Percentiles rank a stretch among this genome's conserved stretches.
Evolutionary conservation across 35 echinoderm and acorn worm genomes (phyloP).

Genomic region (Apostichopus californicus): DNA sequence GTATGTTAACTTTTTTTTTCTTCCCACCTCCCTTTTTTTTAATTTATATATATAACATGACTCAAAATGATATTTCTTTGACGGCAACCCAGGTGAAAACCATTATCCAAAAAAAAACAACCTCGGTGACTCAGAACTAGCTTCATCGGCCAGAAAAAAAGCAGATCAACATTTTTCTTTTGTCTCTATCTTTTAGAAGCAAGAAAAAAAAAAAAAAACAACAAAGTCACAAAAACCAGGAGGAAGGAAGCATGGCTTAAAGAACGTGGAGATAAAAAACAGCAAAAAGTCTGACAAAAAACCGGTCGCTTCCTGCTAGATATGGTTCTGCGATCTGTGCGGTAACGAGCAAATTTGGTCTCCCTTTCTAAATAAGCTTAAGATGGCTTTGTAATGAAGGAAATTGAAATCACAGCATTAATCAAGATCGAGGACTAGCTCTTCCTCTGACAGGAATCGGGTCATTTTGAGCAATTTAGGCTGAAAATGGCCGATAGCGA

Average conservation of each 20-base stretch:
- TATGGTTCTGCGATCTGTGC: conserved; percentile 42
- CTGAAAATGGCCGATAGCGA: conserved; percentile 23
- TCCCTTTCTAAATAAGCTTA: conserved; percentile 27
- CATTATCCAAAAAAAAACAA: background rate
- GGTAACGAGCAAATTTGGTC: conserved; percentile 51
- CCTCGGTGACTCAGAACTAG: conserved; percentile 28
- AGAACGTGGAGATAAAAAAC: conserved; percentile 43
- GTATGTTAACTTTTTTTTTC: too few relatives aligned
- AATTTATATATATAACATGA: too few relatives aligned
- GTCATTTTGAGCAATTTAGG: conserved; percentile 47
- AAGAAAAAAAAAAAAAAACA: background rate
- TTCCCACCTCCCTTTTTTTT: too few relatives aligned
- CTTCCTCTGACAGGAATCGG: conserved; percentile 44
- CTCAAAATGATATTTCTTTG: too few relatives aligned
- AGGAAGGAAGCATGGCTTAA: conserved; percentile 36
- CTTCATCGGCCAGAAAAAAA: conserved; percentile 28
- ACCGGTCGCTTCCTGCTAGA: conserved; percentile 20
- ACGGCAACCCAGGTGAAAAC: background rate
- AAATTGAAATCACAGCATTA: conserved; percentile 52
- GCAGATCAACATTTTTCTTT: background rate
- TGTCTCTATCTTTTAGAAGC: conserved; percentile 11
- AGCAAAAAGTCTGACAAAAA: conserved; percentile 39
- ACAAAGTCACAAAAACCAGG: conserved; percentile 21
- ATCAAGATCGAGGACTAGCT: conserved; percentile 34
- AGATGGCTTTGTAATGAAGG: conserved; percentile 43